Percentiles rank a stretch among this genome's conserved stretches.
phyloP scores from a whole-genome alignment of 2,113 vertebrate genomes.

The Redunca redunca region DNA sequence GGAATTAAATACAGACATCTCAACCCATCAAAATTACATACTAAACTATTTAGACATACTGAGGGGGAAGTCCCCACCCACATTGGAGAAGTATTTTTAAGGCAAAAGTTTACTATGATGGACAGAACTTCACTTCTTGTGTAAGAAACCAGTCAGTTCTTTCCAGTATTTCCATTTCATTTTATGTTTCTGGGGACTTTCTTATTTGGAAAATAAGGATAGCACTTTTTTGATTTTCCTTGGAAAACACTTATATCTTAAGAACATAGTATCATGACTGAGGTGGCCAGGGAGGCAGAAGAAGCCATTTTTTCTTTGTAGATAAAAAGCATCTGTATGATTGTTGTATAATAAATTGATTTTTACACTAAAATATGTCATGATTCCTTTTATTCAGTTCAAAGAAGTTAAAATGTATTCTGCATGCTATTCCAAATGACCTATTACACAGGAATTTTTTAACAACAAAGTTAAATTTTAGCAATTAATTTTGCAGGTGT shows the following conservation, averaged over 20 bases:
- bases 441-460: background rate
- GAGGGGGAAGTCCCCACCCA: background rate
- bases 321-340: conserved; percentile 65
- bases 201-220: conserved; percentile 4
- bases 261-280: conserved; percentile 47
- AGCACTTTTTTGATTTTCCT: background rate
- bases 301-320: conserved; percentile 64
- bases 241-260: conserved; percentile 20
- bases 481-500: background rate
- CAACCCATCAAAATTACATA: background rate
- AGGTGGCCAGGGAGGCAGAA: conserved; percentile 17
- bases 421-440: background rate
- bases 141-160: background rate
- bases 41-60: background rate
- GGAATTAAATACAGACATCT: conserved; percentile 18
- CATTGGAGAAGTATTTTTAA: background rate
- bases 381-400: conserved; percentile 16
- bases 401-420: background rate
- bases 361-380: conserved; percentile 60
- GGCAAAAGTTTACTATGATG: background rate
- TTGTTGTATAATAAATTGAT: conserved; percentile 71
- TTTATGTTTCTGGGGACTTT: conserved; percentile 8
- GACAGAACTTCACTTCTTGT: background rate
- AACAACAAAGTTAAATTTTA: conserved; percentile 17
- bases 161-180: background rate